Conservation (phyloP, 2,888 invertebrate genomes). For the Hyles lineata region DNA sequence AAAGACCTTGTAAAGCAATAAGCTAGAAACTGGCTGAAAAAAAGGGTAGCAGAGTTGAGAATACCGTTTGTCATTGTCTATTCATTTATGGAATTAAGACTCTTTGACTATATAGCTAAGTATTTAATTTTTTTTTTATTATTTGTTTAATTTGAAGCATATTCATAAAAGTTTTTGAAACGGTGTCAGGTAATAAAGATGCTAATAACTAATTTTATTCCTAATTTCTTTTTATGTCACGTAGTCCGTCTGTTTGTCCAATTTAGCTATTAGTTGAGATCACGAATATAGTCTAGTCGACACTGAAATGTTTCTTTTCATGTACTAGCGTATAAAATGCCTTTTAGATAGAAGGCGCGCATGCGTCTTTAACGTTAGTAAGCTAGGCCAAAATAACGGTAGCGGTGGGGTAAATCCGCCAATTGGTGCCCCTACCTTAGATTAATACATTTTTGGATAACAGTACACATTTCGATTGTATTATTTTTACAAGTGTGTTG, state of each 20-base stretch:
- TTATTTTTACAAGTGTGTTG: neutral
- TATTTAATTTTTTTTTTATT: too few species aligned
- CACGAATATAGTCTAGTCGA: slow-evolving; percentile 36
- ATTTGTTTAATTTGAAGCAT: too few species aligned
- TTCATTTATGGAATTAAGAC: too few species aligned
- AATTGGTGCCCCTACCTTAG: neutral
- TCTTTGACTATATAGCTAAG: too few species aligned
- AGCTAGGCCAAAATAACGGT: slow-evolving; percentile 3
- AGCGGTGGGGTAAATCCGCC: neutral
- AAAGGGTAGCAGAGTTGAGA: too few species aligned
- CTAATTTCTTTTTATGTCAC: too few species aligned
- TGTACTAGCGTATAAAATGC: slow-evolving; percentile 36
- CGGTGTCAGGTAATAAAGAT: too few species aligned
- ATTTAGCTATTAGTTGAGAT: slow-evolving; percentile 4
- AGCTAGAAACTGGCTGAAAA: too few species aligned
- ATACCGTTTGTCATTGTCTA: too few species aligned
- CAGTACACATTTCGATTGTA: neutral
- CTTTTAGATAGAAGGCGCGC: slow-evolving; percentile 36
- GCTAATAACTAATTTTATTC: too few species aligned
- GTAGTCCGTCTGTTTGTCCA: neutral
- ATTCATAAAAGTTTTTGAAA: too few species aligned
- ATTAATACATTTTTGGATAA: neutral
- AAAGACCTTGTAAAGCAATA: too few species aligned
- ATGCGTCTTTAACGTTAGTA: slow-evolving; percentile 8
- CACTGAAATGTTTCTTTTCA: slow-evolving; percentile 35